Evolutionary conservation across 2,888 invertebrate genomes (phyloP), one percentile per base, ranked within the genome.

Genomic region (Rotaria magnacalcarata): DNA sequence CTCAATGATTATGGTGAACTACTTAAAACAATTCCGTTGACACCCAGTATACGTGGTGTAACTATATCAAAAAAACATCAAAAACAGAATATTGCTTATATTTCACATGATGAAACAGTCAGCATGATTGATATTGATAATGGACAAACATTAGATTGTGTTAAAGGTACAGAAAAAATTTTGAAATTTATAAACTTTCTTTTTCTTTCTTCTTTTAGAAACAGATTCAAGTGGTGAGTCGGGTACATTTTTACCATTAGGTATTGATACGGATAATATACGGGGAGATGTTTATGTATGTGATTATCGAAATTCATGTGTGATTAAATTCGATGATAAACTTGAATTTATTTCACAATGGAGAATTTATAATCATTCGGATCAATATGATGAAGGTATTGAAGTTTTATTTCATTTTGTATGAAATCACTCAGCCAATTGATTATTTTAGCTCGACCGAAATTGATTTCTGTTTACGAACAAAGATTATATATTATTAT

Each of bases 241-340:
- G 14, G 80, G 80, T 24, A 80, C 47, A 80, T 80, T 80, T 47
- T n/a, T 80, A 47, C 80, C 80, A 80, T 80, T 80, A 14, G 80
- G 80, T n/a, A 80, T 80, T n/a, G 80, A 80, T 80, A 47, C 80
- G 2, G 80, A 80, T 47, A 80, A 47, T 80, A 47, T 34, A 47
- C 43, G 47, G 47, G 80, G 80, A 3, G 47, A 80, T 80, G 80
- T 80, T 43, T 80, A 80, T n/a, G 80, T 80, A 3, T 80, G 80
- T 14, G 80, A 80, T 47, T 80, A 80, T 80, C 80, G 80, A 43
- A 80, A 80, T 80, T 80, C 80, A 47, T 80, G 80, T 80, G 80
- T 80, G 7, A 47, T 80, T 80, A 80, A 47, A 47, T 80, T 80
- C 47, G 80, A 80, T 80, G 80, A 80, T 47, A 80, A 80, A 80